These are phyloP conservation scores for Lottia gigantea DNA, from an alignment of 2,888 invertebrate genomes.

Conservation along the genomic window DNA sequence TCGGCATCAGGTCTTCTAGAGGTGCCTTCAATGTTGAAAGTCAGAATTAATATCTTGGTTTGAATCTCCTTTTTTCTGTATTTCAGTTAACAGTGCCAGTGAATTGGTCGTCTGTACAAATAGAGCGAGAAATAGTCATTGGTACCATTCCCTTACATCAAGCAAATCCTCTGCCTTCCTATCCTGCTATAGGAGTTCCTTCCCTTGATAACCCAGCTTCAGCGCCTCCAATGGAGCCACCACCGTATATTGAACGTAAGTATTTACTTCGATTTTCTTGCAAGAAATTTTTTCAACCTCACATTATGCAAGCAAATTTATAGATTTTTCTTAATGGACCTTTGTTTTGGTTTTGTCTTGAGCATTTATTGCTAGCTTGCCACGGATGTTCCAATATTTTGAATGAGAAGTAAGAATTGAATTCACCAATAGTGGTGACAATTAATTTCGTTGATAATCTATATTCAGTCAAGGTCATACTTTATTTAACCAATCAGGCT, in stretches of 20 bases:
- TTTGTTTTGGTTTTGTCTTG: no score
- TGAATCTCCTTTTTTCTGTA: not conserved
- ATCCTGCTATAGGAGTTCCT: constrained; percentile 17
- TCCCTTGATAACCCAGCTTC: constrained; percentile 22
- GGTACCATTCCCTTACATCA: constrained; percentile 39
- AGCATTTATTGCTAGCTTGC: no score
- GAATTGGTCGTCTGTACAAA: constrained; percentile 36
- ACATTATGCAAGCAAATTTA: no score
- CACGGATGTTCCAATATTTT: no score
- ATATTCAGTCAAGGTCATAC: not conserved
- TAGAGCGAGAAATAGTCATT: constrained; percentile 38
- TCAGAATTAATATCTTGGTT: no score
- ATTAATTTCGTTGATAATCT: no score
- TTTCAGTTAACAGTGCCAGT: constrained; percentile 37
- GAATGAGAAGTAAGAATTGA: no score
- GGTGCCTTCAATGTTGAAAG: no score
- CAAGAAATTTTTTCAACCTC: not conserved
- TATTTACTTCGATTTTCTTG: constrained; percentile 4
- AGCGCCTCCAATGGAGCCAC: constrained; percentile 30
- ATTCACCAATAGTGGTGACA: no score
- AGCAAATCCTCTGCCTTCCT: constrained; percentile 19
- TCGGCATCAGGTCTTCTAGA: no score
- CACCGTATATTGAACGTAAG: constrained; percentile 39
- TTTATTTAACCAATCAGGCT: not conserved
- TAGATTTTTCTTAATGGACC: no score